Base-by-base conservation (phyloP, 2,797 vertebrate genomes). In the Diceros bicornis region DNA sequence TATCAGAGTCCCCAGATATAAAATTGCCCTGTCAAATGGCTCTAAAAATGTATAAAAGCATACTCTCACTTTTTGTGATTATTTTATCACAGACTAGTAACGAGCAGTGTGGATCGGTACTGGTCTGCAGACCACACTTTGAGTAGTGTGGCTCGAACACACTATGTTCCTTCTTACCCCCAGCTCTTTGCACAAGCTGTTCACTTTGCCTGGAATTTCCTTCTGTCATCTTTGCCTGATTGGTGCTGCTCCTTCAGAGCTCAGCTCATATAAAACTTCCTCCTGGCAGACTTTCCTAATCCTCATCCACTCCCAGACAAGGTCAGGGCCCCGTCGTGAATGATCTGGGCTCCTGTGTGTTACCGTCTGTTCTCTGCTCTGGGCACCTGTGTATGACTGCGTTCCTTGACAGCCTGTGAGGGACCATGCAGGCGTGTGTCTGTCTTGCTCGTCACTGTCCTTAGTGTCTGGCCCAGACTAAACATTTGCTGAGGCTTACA, bases 321-420 rank as follows among this genome's bases (percentile, higher is more conserved):
- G 62, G 50, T n/a, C 64, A 7, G 32, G 3, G 2, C 74, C 57
- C 62, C 0, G 0, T 44, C 5, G 0, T 37, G 34, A 81, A 16
- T 37, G 66, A 20, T 23, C 72, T 93, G 74, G 71, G 92, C 66
- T 7, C 75, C 79, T 66, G 25, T 21, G 37, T 86, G 61, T n/a
- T 34, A 50, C 82, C 29, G 1, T 29, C 87, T 69, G 61, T 55
- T 69, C 55, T 29, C 52, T 23, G n/a, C 20, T 59, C 47, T 0
- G 2, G 77, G 41, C 50, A 11, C 78, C 29, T 20, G n/a, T 57
- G 16, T n/a, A 78, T 64, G 18, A n/a, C 47, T 44, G 88, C 23
- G 21, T 59, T 62, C 85, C 23, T 27, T 82, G 32, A 23, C 37
- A 86, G 82, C 64, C 75, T 50, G 11, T 10, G 6, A 62, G 29